A percentile compares a stretch with the other conserved stretches of the same genome.
These are phyloP conservation scores for Lynx canadensis DNA, from an alignment of 2,113 vertebrate species.

Conservation along the genomic window DNA sequence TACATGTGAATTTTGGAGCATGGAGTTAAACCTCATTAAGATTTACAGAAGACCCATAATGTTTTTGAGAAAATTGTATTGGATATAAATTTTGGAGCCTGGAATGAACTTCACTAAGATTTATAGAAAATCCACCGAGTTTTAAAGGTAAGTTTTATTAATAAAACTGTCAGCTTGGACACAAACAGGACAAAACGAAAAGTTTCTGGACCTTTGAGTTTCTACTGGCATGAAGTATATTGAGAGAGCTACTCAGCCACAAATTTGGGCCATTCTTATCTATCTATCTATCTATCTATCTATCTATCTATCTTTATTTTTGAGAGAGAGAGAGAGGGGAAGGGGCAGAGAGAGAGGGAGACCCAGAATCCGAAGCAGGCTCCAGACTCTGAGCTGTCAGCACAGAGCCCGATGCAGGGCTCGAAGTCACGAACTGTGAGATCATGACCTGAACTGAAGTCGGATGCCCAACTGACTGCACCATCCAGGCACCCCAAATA, in stretches of 20 bases:
- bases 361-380: no score
- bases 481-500: neutral
- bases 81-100: neutral
- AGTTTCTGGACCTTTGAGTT: neutral
- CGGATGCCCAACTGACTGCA: no score
- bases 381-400: no score
- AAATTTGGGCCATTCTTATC: neutral
- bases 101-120: neutral
- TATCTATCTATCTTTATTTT: no score
- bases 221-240: neutral
- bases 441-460: no score
- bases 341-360: no score
- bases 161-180: neutral
- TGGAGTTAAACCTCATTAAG: neutral
- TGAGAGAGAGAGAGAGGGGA: no score
- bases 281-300: no score
- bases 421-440: no score
- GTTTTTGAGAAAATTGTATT: constrained; percentile 13
- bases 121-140: neutral
- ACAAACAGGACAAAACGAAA: neutral
- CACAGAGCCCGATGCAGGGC: no score
- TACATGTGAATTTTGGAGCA: neutral
- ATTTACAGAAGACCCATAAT: neutral
- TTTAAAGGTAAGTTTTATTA: constrained; percentile 27
- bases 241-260: neutral